Evolutionary conservation across 2,797 vertebrate genomes (phyloP), one percentile per base, ranked within the genome.

Genomic region (Diceros bicornis): DNA sequence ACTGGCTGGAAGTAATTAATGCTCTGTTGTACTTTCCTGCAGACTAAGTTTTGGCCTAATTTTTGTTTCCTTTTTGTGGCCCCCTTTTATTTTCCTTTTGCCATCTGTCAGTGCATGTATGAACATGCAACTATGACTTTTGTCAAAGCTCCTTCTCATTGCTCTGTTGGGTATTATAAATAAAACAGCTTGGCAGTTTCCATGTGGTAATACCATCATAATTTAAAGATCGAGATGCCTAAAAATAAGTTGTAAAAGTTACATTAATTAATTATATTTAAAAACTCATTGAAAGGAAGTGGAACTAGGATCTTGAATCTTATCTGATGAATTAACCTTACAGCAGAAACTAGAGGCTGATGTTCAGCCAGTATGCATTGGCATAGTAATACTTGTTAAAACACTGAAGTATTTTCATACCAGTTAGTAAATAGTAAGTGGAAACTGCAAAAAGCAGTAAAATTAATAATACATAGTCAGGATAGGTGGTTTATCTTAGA

Each of bases 51-150:
- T 96, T 89, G 78, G 92, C 66, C 86, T 91, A 41, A 37, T 84
- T 86, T 82, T 95, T 84, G 77, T 86, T 97, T 91, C 72, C 91
- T 93, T 97, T 90, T 55, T 82, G 83, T 95, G 90, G 62, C 17
- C 37, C 32, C 44, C 37, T 34, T 44, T 83, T 93, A 92, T 94
- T 93, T 95, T 84, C 78, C 75, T 92, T 94, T 91, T 4, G 27
- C 84, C 77, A 71, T 97, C 92, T 97, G 88, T 86, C 69, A 85
- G 34, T 75, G 52, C 47, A 13, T 66, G 18, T 82, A 75, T 83
- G 92, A 75, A 97, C 90, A 62, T 78, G 77, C 84, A 95, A 78
- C 71, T 57, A 6, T 92, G 83, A 89, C 71, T 93, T 93, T 90
- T 88, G 77, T 78, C 64, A 82, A 71, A 91, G 50, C 34, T 66